Percentiles rank a stretch among this genome's conserved stretches.
phyloP scores from a whole-genome alignment of 1,140 invertebrate genomes.

The Meloidogyne floridensis region DNA sequence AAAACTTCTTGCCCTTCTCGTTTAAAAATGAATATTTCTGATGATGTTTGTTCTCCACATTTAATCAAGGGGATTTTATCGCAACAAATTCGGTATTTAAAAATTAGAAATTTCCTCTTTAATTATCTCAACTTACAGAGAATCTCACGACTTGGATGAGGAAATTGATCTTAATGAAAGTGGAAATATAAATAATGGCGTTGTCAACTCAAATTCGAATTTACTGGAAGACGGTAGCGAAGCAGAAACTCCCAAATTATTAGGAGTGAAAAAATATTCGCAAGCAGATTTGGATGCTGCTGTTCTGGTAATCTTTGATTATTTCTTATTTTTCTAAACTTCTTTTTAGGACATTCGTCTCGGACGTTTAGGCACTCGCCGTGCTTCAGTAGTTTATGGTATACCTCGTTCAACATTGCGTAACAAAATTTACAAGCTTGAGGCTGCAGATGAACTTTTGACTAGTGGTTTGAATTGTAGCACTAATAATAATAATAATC shows the following conservation, averaged over 20 bases:
- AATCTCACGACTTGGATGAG: neutral
- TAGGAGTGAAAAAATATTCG: slow-evolving; percentile 33
- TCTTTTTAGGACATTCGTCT: slow-evolving; percentile 83
- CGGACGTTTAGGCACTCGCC: slow-evolving; percentile 83
- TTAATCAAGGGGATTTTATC: neutral
- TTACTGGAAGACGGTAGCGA: slow-evolving; percentile 12
- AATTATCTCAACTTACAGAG: neutral
- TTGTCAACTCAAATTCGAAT: neutral
- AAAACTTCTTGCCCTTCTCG: neutral
- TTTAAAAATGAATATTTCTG: neutral
- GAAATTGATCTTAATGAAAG: neutral
- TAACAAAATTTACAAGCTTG: slow-evolving; percentile 87
- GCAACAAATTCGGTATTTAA: neutral
- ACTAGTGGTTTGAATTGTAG: slow-evolving; percentile 21
- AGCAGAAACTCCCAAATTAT: slow-evolving; percentile 17
- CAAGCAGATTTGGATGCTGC: slow-evolving; percentile 43
- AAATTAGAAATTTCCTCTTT: neutral
- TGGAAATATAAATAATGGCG: neutral
- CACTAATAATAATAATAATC: slow-evolving; percentile 60
- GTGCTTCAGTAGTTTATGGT: slow-evolving; percentile 89
- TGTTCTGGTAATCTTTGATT: slow-evolving; percentile 25
- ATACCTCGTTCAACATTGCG: slow-evolving; percentile 89
- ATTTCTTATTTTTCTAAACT: slow-evolving; percentile 18
- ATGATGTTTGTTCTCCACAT: neutral
- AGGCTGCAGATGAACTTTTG: slow-evolving; percentile 70